Evolutionary conservation across 2,888 invertebrate species (phyloP), one percentile per base, ranked within the genome.

Genomic region (Cantharis rustica): DNA sequence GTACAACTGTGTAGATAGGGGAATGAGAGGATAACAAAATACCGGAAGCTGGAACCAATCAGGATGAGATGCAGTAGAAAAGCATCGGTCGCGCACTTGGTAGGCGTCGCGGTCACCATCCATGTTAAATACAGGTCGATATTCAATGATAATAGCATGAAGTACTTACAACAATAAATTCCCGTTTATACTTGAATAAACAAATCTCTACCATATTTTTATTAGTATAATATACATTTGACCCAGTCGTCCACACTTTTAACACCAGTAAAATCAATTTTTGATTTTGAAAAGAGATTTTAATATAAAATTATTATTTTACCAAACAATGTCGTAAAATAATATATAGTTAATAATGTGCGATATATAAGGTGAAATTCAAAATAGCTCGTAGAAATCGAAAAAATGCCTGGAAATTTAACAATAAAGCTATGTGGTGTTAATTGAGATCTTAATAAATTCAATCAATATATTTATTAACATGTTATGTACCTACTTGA

Each of bases 1-100:
- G 62, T 73, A 69, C 63, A 66, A 66, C 64, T 75, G 71, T 69
- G 68, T 61, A 63, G 31, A 69, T 72, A 78, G 75, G 78, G 78
- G 75, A 75, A 78, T 61, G 76, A 75, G 70, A 74, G 78, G 73
- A 75, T 74, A 80, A 79, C 77, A 76, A 80, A 81, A 82, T 79
- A 83, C 85, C 84, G 85, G 86, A 86, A 84, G 83, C 84, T 84
- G 84, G 82, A 81, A 81, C 85, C 85, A 86, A 85, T 85, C 84
- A 79, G 81, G 75, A 75, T 73, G 70, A 71, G 79, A 80, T 80
- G 78, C 79, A 77, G 82, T 81, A 81, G 80, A 79, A 77, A 78
- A 80, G 79, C 78, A 78, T 73, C 76, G 69, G 75, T 76, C 79
- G 78, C 78, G 72, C 79, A 77, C 74, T 79, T 80, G 73, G 78